These are phyloP conservation scores for Laodelphax striatellus DNA, from an alignment of 1,140 invertebrate species.

Conservation along the genomic window DNA sequence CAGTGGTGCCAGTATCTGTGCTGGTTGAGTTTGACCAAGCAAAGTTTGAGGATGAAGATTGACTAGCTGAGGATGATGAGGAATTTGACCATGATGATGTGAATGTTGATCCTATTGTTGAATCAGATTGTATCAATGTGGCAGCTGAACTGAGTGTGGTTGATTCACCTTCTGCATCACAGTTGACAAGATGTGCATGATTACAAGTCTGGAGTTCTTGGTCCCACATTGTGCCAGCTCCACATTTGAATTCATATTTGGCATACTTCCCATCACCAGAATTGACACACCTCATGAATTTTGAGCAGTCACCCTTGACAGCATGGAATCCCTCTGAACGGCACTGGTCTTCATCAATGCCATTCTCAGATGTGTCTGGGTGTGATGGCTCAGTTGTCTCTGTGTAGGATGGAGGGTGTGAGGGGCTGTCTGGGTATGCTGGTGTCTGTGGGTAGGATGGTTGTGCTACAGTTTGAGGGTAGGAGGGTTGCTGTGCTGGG, in stretches of 20 bases:
- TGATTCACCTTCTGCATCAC: not conserved
- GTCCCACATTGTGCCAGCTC: conserved; percentile 42
- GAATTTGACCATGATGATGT: conserved; percentile 17
- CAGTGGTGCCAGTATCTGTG: conserved; percentile 5
- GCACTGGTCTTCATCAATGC: conserved; percentile 25
- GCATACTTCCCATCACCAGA: conserved; percentile 29
- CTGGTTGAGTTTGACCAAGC: conserved; percentile 11
- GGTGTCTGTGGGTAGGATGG: conserved; percentile 1
- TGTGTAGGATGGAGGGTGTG: not conserved
- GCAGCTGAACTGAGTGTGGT: conserved; percentile 7
- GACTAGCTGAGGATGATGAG: conserved; percentile 8
- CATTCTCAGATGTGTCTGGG: not conserved
- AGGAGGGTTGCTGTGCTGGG: not conserved
- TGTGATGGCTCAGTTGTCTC: not conserved
- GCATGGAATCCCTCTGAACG: conserved; percentile 43
- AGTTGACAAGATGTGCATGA: conserved; percentile 38
- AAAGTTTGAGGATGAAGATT: conserved; percentile 14
- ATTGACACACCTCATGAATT: conserved; percentile 33
- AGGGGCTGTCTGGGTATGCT: not conserved
- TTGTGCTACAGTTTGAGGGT: not conserved
- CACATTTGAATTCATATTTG: conserved; percentile 33
- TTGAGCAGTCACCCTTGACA: conserved; percentile 31
- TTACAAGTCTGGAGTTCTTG: conserved; percentile 39
- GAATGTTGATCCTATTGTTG: conserved; percentile 14
- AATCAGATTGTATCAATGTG: conserved; percentile 16